phyloP scores from a whole-genome alignment of 2,888 invertebrate genomes.

The Exephanes ischioxanthus region DNA sequence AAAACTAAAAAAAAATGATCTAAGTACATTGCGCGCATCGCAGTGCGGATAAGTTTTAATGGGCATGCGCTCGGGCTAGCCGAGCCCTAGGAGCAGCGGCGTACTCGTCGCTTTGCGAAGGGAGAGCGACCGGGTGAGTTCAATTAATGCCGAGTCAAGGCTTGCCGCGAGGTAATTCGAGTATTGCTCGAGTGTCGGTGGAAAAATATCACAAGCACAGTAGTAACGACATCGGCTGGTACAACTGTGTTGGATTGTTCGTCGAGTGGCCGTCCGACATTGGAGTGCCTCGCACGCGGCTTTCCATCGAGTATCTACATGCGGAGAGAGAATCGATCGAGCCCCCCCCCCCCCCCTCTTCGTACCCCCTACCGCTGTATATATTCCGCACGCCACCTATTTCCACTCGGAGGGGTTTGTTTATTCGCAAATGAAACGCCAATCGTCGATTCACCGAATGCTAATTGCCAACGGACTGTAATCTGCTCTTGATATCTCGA shows the following conservation, averaged over 20 bases:
- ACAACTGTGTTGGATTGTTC: background rate
- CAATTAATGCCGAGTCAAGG: conserved; percentile 64
- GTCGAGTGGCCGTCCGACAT: background rate
- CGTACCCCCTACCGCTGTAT: background rate
- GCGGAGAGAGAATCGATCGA: background rate
- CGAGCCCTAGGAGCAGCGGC: background rate
- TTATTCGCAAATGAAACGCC: conserved; percentile 56
- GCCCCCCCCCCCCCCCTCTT: background rate
- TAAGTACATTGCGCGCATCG: background rate
- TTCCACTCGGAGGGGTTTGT: conserved; percentile 59
- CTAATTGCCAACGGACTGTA: conserved; percentile 49
- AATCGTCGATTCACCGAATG: conserved; percentile 49
- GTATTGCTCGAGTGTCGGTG: conserved; percentile 50
- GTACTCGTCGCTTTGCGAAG: background rate
- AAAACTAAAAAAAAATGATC: background rate
- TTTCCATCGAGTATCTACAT: conserved; percentile 5
- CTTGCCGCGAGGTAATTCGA: conserved; percentile 51
- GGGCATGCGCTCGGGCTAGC: background rate
- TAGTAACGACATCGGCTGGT: background rate
- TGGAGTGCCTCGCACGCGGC: conserved; percentile 8
- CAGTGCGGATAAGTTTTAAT: background rate
- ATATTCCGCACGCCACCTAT: conserved; percentile 12
- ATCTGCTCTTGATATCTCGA: background rate
- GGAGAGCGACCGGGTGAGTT: conserved; percentile 23
- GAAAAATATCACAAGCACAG: conserved; percentile 1